These are phyloP conservation scores for Ceyx margarethae DNA, from an alignment of 2,113 vertebrate species.

Conservation along the genomic window DNA sequence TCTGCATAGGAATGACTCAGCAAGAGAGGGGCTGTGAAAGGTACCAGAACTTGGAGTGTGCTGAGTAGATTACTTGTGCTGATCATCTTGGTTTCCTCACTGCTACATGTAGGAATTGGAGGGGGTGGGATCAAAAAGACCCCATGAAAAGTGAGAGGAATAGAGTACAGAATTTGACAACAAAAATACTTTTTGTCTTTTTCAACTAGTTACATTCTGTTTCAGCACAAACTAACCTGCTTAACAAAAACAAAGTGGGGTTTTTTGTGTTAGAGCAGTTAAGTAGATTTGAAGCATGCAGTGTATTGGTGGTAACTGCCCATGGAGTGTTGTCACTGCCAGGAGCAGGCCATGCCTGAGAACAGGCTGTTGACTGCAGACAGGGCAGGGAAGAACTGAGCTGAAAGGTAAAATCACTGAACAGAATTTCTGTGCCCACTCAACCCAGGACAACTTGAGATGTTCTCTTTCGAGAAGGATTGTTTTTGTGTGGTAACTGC, in stretches of 20 bases:
- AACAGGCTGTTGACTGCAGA: too few species aligned
- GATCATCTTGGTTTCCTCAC: neutral
- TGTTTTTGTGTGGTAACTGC: neutral
- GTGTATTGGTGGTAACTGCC: neutral
- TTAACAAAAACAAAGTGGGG: neutral
- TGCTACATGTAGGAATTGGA: neutral
- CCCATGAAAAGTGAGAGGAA: neutral
- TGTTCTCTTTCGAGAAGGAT: neutral
- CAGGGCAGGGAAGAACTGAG: too few species aligned
- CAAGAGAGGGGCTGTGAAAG: neutral
- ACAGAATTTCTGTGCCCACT: neutral
- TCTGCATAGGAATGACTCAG: neutral
- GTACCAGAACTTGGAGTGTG: neutral
- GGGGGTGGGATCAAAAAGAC: neutral
- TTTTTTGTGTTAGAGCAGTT: neutral
- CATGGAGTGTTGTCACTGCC: too few species aligned
- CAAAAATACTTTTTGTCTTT: neutral
- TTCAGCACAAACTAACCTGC: neutral
- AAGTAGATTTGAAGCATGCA: neutral
- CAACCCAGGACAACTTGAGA: neutral
- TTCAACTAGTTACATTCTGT: neutral
- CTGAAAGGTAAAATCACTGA: too few species aligned
- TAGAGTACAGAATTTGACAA: neutral
- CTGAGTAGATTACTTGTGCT: neutral
- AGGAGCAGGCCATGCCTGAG: too few species aligned